phyloP scores from a whole-genome alignment of 2,797 vertebrate genomes.

The Ambastaia sidthimunki region DNA sequence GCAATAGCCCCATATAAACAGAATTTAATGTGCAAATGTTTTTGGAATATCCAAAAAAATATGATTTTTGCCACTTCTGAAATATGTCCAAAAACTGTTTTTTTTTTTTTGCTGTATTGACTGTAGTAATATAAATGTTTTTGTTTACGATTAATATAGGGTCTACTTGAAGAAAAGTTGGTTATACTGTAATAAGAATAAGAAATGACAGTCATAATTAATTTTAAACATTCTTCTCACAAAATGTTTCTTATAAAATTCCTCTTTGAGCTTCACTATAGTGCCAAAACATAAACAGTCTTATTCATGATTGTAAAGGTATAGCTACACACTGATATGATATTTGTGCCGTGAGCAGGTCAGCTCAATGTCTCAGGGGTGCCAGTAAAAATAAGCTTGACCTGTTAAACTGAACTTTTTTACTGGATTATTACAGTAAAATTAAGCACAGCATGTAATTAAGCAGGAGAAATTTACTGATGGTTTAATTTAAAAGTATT shows the following conservation, averaged over 20 bases:
- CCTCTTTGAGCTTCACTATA: background rate
- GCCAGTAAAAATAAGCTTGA: constrained; percentile 31
- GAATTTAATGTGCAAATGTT: constrained; percentile 9
- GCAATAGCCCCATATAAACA: background rate
- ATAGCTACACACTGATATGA: background rate
- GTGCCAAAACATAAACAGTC: background rate
- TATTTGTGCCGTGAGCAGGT: background rate
- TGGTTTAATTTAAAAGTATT: constrained; percentile 38
- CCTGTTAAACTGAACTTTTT: background rate
- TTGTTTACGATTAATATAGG: constrained; percentile 39
- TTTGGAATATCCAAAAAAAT: background rate
- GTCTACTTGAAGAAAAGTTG: constrained; percentile 54
- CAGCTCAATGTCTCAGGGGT: constrained; percentile 38
- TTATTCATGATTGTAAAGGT: background rate
- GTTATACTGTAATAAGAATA: constrained; percentile 5
- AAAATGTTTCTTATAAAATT: background rate
- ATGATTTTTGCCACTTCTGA: background rate
- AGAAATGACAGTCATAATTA: background rate
- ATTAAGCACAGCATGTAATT: constrained; percentile 7
- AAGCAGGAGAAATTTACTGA: constrained; percentile 9
- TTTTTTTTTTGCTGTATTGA: constrained; percentile 1
- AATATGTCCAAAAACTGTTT: background rate
- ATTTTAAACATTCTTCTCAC: background rate
- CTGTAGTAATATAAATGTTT: constrained; percentile 7
- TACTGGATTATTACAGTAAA: constrained; percentile 23